phyloP scores from a whole-genome alignment of 2,797 vertebrate genomes.

The Otus scops region DNA sequence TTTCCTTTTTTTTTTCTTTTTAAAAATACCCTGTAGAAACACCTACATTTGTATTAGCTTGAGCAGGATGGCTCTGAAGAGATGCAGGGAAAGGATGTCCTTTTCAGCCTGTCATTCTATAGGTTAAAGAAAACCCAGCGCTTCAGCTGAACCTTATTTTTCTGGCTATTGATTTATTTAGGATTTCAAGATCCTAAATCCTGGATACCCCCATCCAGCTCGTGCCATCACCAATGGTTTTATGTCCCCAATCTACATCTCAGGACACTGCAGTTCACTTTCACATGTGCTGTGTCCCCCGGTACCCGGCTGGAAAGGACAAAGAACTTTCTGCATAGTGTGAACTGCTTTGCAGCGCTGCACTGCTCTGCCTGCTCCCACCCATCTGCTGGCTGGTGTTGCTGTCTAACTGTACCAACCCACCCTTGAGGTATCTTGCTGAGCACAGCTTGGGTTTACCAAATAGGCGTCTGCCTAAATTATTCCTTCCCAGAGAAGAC shows the following conservation, averaged over 20 bases:
- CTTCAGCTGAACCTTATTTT: background rate
- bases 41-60: background rate
- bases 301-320: constrained; percentile 16
- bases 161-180: background rate
- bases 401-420: background rate
- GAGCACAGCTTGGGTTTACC: background rate
- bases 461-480: background rate
- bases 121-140: background rate
- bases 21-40: background rate
- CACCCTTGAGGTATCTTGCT: background rate
- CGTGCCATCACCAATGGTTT: background rate
- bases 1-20: background rate
- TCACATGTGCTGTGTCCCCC: background rate
- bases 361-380: background rate
- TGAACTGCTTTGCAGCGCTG: background rate
- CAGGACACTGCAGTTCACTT: background rate
- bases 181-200: background rate
- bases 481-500: background rate
- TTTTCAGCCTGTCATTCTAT: background rate
- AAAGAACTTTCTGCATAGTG: constrained; percentile 39
- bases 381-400: background rate
- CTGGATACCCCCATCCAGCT: background rate
- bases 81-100: background rate
- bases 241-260: background rate
- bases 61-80: background rate